phyloP scores from a whole-genome alignment of 2,113 vertebrate species.

The Daboia siamensis region DNA sequence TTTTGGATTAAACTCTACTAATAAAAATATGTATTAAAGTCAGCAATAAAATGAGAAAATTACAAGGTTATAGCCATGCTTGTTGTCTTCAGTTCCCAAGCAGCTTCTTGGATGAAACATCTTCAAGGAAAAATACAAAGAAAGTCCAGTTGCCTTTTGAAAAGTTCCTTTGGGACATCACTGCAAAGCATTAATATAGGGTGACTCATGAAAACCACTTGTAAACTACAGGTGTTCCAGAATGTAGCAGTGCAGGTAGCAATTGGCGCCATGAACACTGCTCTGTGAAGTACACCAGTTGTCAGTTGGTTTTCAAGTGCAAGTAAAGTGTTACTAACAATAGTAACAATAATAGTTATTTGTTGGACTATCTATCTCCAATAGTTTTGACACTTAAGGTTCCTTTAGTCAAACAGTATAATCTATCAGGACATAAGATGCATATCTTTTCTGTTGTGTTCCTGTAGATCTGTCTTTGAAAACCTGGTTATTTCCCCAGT shows the following conservation, averaged over 20 bases:
- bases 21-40: not conserved
- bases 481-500: not conserved
- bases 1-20: not conserved
- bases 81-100: not conserved
- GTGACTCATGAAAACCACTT: not conserved
- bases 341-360: not conserved
- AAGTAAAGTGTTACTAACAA: not conserved
- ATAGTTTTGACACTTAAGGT: not conserved
- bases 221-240: not conserved
- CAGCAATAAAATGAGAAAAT: not conserved
- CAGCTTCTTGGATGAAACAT: not conserved
- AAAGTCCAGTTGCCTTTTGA: not conserved
- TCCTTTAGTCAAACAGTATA: not conserved
- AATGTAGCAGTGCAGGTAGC: not conserved
- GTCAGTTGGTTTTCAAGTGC: not conserved
- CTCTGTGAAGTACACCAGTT: not conserved
- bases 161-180: not conserved
- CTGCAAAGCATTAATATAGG: not conserved
- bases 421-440: not conserved
- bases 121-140: not conserved
- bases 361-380: not conserved
- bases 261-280: not conserved
- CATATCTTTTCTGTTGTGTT: not conserved
- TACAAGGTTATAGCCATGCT: not conserved
- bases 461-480: not conserved